Conservation (phyloP, 2,888 invertebrate genomes). For the Pyrochroa serraticornis region DNA sequence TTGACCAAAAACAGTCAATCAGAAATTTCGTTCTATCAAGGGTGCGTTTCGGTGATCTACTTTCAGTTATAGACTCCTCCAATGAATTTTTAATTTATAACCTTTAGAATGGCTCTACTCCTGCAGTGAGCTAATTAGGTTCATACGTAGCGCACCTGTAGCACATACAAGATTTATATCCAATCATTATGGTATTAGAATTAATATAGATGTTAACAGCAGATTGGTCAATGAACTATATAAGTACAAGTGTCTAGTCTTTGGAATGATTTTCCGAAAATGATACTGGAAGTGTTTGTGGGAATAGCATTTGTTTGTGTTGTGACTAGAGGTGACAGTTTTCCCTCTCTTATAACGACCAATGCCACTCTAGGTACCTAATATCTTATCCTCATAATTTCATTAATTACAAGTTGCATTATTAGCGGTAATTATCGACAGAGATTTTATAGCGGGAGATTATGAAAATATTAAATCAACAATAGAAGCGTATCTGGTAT, state of each 20-base stretch:
- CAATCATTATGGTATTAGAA: constrained; percentile 37
- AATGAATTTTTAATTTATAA: constrained; percentile 38
- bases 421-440: constrained; percentile 74
- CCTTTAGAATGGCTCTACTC: constrained; percentile 30
- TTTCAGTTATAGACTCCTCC: constrained; percentile 17
- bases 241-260: constrained; percentile 24
- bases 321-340: constrained; percentile 60
- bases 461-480: constrained; percentile 67
- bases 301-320: constrained; percentile 26
- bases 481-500: constrained; percentile 62
- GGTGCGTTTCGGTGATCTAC: constrained; percentile 26
- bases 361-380: constrained; percentile 80
- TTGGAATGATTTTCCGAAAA: constrained; percentile 33
- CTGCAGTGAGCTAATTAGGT: constrained; percentile 12
- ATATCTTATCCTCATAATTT: constrained; percentile 28
- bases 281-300: constrained; percentile 34
- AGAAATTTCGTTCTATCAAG: constrained; percentile 1
- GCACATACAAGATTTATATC: constrained; percentile 30
- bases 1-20: constrained; percentile 35
- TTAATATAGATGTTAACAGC: constrained; percentile 35
- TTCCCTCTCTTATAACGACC: constrained; percentile 73
- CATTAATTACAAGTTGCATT: constrained; percentile 26
- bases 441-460: constrained; percentile 68
- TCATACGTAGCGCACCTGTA: constrained; percentile 28
- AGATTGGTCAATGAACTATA: constrained; percentile 26